Evolutionary conservation across 2,888 invertebrate genomes (phyloP).

Genomic region (Epistrophella euchroma): DNA sequence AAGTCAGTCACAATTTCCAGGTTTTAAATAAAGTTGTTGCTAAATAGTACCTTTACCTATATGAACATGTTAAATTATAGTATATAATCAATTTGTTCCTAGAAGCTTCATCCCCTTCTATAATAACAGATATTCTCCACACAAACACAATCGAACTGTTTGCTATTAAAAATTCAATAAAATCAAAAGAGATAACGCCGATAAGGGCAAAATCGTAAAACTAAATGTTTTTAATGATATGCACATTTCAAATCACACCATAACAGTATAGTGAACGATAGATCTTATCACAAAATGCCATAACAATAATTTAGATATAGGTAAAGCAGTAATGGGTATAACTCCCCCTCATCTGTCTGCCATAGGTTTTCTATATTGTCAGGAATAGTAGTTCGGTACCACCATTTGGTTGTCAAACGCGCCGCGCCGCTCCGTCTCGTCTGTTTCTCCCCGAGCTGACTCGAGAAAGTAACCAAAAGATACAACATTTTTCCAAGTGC

Average conservation of each 20-base stretch:
- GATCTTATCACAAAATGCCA: conserved; percentile 56
- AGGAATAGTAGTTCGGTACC: background rate
- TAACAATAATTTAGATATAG: conserved; percentile 25
- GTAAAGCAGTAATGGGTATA: background rate
- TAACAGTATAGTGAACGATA: conserved; percentile 20
- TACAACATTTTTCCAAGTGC: background rate
- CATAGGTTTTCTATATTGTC: conserved; percentile 1
- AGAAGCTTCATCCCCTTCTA: background rate
- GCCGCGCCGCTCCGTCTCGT: background rate
- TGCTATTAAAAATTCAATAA: conserved; percentile 32
- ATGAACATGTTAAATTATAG: background rate
- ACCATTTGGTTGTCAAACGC: conserved; percentile 11
- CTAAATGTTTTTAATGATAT: conserved; percentile 53
- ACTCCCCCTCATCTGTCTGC: conserved; percentile 14
- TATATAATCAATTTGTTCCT: background rate
- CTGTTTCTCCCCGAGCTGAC: background rate
- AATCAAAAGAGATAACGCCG: conserved; percentile 20
- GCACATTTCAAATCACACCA: conserved; percentile 60
- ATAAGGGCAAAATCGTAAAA: conserved; percentile 43
- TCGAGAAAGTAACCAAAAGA: background rate
- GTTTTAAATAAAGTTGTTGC: background rate
- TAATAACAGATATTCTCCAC: background rate
- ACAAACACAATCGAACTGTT: background rate
- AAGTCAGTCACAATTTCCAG: too few relatives aligned
- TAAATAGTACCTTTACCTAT: background rate